These are phyloP conservation scores for Coreius guichenoti DNA, from an alignment of 2,797 vertebrate species.

Conservation along the genomic window DNA sequence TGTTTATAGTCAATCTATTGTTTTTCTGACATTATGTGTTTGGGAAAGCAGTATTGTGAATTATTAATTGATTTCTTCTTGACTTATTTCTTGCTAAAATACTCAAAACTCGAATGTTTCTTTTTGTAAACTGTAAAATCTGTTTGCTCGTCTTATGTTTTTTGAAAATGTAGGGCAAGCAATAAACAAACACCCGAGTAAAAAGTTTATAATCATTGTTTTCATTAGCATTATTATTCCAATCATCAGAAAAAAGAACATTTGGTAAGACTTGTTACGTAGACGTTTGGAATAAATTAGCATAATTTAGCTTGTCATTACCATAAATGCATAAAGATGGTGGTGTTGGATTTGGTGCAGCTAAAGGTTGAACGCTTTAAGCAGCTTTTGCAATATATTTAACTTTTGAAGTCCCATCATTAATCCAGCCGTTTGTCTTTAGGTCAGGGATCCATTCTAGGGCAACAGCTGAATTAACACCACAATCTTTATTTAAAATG, in stretches of 20 bases:
- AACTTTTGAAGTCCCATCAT: constrained; percentile 12
- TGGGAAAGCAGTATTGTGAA: background rate
- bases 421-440: constrained; percentile 18
- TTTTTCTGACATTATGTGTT: constrained; percentile 25
- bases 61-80: background rate
- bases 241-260: constrained; percentile 52
- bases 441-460: constrained; percentile 30
- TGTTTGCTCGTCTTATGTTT: background rate
- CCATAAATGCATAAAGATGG: constrained; percentile 66
- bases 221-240: constrained; percentile 53
- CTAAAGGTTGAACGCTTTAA: constrained; percentile 63
- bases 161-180: constrained; percentile 35
- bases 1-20: background rate
- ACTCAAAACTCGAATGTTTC: background rate
- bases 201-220: constrained; percentile 49
- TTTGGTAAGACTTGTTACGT: constrained; percentile 58
- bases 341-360: constrained; percentile 41
- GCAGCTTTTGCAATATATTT: constrained; percentile 47
- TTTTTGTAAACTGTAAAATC: constrained; percentile 15
- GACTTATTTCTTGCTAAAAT: background rate
- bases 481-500: constrained; percentile 26
- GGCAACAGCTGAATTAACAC: constrained; percentile 39
- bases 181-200: constrained; percentile 20
- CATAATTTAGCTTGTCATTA: constrained; percentile 57
- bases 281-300: constrained; percentile 50